Evolutionary conservation across 2,888 invertebrate species (phyloP).

Genomic region (Parasteatoda lunata): DNA sequence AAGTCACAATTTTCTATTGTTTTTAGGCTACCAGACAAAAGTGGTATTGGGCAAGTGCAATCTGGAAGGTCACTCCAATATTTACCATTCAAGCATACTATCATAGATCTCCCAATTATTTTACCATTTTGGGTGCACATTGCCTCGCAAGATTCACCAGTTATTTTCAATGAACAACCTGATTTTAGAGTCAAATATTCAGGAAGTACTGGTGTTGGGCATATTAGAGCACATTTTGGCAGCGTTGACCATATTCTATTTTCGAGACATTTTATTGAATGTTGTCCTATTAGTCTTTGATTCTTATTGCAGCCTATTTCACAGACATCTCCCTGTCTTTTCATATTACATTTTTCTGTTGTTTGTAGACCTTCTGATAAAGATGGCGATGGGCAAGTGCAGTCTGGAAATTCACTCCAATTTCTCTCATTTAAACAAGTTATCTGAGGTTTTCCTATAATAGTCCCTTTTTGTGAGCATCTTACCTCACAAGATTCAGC

Average conservation of each 20-base stretch:
- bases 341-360: not conserved
- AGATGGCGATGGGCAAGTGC: conserved; percentile 12
- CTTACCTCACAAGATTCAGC: not conserved
- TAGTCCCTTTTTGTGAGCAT: not conserved
- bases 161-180: not conserved
- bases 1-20: conserved; percentile 7
- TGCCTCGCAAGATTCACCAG: not conserved
- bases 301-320: not conserved
- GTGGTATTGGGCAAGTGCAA: not conserved
- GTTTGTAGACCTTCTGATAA: not conserved
- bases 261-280: not conserved
- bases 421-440: conserved; percentile 3
- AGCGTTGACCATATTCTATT: not conserved
- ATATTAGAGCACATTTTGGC: conserved; percentile 16
- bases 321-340: not conserved
- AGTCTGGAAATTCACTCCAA: conserved; percentile 15
- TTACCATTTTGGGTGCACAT: not conserved
- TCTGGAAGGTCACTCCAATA: not conserved
- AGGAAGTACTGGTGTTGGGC: not conserved
- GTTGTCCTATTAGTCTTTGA: not conserved
- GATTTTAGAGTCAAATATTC: not conserved
- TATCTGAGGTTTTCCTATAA: not conserved
- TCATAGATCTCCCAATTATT: not conserved
- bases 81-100: not conserved
- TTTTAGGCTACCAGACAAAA: not conserved